Percentiles rank a stretch among this genome's conserved stretches.
phyloP scores from a whole-genome alignment of 2,113 vertebrate genomes.

The Actenoides lindsayi region DNA sequence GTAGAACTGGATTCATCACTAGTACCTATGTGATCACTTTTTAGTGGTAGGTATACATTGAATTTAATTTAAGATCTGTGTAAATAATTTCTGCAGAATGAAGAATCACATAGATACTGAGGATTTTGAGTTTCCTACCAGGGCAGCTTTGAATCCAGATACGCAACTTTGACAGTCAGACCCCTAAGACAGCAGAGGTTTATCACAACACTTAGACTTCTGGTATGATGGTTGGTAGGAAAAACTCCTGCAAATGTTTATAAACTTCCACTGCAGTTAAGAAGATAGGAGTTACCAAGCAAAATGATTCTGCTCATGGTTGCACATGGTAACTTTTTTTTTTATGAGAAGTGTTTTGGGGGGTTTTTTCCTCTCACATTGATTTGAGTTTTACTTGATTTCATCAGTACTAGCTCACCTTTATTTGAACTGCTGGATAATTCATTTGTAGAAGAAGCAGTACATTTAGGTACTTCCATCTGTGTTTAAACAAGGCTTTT shows the following conservation, averaged over 20 bases:
- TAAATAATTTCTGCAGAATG: not conserved
- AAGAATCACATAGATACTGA: not conserved
- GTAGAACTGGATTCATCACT: not conserved
- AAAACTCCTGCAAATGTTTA: not conserved
- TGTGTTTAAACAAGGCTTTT: conserved; percentile 59
- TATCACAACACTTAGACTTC: not conserved
- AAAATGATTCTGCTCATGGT: not conserved
- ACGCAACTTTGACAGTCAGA: not conserved
- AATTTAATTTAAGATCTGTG: not conserved
- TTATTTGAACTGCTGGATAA: conserved; percentile 58
- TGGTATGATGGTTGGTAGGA: not conserved
- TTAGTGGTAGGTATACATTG: not conserved
- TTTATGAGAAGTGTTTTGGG: not conserved
- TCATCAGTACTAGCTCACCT: conserved; percentile 57
- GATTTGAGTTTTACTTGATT: conserved; percentile 46
- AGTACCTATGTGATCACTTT: not conserved
- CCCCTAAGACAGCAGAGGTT: not conserved
- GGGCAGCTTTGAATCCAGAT: not conserved
- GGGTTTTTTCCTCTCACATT: not conserved
- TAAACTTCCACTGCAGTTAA: not conserved
- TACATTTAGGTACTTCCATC: conserved; percentile 69
- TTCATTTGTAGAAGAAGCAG: conserved; percentile 65
- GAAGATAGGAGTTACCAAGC: not conserved
- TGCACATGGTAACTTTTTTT: not conserved
- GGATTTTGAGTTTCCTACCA: not conserved